Evolutionary conservation across 2,888 invertebrate genomes (phyloP).

Genomic region (Acheta domesticus): DNA sequence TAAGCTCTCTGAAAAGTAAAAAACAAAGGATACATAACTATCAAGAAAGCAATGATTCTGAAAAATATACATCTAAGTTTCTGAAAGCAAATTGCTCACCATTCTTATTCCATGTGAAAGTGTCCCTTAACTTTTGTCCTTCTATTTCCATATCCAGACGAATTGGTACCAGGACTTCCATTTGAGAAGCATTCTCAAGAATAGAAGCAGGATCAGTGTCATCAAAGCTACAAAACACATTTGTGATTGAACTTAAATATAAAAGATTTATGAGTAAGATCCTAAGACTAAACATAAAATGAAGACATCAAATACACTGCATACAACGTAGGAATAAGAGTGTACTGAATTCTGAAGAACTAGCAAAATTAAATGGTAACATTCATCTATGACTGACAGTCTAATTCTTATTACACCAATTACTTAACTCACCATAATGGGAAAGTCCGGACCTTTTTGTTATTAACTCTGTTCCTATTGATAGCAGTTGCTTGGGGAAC

Average conservation of each 20-base stretch:
- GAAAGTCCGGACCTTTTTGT: conserved; percentile 82
- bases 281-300: background rate
- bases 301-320: too few species aligned
- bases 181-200: conserved; percentile 87
- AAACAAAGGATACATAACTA: conserved; percentile 22
- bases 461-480: conserved; percentile 87
- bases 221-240: conserved; percentile 63
- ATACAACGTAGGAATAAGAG: too few species aligned
- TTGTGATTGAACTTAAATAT: background rate
- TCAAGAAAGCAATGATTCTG: conserved; percentile 18
- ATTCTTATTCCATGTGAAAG: conserved; percentile 99
- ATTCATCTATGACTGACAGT: too few species aligned
- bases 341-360: too few species aligned
- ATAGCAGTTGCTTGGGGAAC: conserved; percentile 99
- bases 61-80: background rate
- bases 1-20: conserved; percentile 69
- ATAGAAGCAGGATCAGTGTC: conserved; percentile 90
- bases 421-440: conserved; percentile 57
- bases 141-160: conserved; percentile 99
- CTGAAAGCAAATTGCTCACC: conserved; percentile 56
- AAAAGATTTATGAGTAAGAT: background rate
- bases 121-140: conserved; percentile 95
- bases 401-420: background rate
- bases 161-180: conserved; percentile 92
- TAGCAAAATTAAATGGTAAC: too few species aligned